A percentile compares a stretch with the other conserved stretches of the same genome.
These are phyloP conservation scores for Cirrhinus molitorella DNA, from an alignment of 2,797 vertebrate species.

Conservation along the genomic window DNA sequence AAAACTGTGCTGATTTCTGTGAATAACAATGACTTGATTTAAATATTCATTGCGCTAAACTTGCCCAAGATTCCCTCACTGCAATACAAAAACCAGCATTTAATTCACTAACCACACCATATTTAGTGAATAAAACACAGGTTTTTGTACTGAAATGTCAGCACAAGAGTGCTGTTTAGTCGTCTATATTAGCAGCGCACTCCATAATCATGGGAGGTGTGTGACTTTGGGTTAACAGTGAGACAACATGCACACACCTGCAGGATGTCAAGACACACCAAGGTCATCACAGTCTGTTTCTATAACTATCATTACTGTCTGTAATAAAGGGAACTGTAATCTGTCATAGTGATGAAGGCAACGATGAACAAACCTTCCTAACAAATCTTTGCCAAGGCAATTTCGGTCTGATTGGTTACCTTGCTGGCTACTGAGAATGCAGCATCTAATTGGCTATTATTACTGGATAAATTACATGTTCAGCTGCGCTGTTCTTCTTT, in stretches of 20 bases:
- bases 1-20: constrained; percentile 8
- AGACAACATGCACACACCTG: constrained; percentile 4
- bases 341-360: constrained; percentile 40
- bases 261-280: constrained; percentile 14
- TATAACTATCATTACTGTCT: constrained; percentile 41
- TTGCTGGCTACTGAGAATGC: constrained; percentile 39
- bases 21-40: constrained; percentile 4
- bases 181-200: not conserved
- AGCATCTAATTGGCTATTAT: constrained; percentile 49
- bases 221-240: constrained; percentile 21
- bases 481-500: constrained; percentile 60
- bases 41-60: not conserved
- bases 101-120: not conserved
- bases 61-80: no score
- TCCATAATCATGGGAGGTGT: constrained; percentile 13
- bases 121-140: not conserved
- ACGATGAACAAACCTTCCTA: not conserved
- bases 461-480: constrained; percentile 61
- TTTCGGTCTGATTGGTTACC: constrained; percentile 45
- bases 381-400: constrained; percentile 21
- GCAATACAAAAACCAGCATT: not conserved
- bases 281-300: constrained; percentile 25
- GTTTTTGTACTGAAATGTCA: not conserved
- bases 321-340: constrained; percentile 41
- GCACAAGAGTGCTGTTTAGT: not conserved